Evolutionary conservation across 1,140 invertebrate genomes (phyloP), one percentile per base, ranked within the genome.

Genomic region (Nomia melanderi): DNA sequence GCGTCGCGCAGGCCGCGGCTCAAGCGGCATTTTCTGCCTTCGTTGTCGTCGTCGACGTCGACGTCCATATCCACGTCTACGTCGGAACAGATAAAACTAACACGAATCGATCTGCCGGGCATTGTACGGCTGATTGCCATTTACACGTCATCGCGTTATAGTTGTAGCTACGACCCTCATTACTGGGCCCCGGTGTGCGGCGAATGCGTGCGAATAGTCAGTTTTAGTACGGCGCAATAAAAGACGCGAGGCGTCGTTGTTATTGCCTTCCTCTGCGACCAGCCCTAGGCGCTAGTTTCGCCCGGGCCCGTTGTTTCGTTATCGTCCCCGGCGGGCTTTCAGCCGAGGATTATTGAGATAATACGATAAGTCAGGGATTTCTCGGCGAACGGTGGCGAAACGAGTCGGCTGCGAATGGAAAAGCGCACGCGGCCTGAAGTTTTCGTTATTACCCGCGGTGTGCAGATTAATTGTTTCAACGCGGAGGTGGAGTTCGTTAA

Each of bases 81-180:
- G 29, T 57, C 50, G 80, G 33, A 62, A 31, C 9, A 56, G 60
- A 82, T 79, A 83, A 82, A 57, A 67, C 47, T 71, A 57, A 78
- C 69, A 44, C 44, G 80, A 70, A 36, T 73, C 67, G 27, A 50
- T 33, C 47, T n/a, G 31, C 0, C 47, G 44, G 31, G 39, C 41
- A 80, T 80, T 73, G 81, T 83, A 62, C 41, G 41, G 69, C 67
- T 27, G 57, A 36, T 39, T 47, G 72, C 77, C 73, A 79, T 84
- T 84, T 83, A 77, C 77, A 77, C 73, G 81, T 84, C 67, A 83
- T 84, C 81, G 67, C 39, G 39, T 83, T 79, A 83, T 77, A 77
- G 69, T 72, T 65, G 17, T 57, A 73, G n/a, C 72, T 62, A 63
- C 59, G 67, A 72, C 12, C 47, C 69, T 83, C 69, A 63, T 83